Evolutionary conservation across 2,888 invertebrate genomes (phyloP), one percentile per base, ranked within the genome.

Genomic region (Synergus umbraculus): DNA sequence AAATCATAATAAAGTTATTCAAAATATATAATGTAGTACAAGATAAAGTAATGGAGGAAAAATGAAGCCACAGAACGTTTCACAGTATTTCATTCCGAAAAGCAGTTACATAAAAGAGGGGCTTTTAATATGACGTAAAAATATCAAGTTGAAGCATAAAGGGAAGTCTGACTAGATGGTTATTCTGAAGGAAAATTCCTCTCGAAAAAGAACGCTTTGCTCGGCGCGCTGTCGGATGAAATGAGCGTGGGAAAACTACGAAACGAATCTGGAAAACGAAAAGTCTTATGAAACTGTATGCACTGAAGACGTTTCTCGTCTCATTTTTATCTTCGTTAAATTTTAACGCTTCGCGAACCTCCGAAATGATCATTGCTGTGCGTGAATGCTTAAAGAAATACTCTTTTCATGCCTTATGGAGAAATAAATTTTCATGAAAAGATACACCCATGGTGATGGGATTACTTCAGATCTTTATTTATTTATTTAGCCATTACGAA

Each of bases 291-390:
- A 84, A 87, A 83, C 81, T 81, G 82, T 82, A 79, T 78, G 79
- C 81, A 80, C 82, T 79, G 76, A 76, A 80, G 82, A 83, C 79
- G 78, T 81, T 82, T 79, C 84, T 82, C 84, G 85, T 86, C 44
- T 60, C 76, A 69, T 81, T 80, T 82, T 81, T 82, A 67, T 69
- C 84, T 80, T 87, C 86, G 86, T 86, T 86, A 86, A 86, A 86
- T 84, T 85, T 85, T 67, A 79, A 83, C 79, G 79, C 80, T 83
- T 78, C 78, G 77, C 78, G 80, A 81, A 81, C 77, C 18, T 58
- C 10, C 12, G 9, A n/a, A 73, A 41, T 49, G 8, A 54, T 76
- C n/a, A 37, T 13, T 4, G 37, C 63, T 78, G 4, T 37, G 37
- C 60, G 78, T 49, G 43, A 65, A 58, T 66, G 43, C 60, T 37